phyloP scores from a whole-genome alignment of 2,797 vertebrate genomes.

The Anomalospiza imberbis region DNA sequence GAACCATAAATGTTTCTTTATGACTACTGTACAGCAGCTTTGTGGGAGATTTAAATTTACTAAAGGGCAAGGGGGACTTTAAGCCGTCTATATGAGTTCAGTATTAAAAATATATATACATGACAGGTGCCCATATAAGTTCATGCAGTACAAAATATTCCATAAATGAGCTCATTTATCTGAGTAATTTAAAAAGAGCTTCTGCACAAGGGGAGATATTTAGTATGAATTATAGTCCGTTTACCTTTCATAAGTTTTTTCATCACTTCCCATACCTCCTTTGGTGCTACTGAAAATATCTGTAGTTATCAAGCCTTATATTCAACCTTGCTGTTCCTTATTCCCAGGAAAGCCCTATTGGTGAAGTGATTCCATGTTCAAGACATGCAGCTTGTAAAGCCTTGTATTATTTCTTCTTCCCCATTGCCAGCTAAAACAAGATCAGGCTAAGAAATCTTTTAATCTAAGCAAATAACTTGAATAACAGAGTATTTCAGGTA shows the following conservation, averaged over 20 bases:
- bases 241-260: conserved; percentile 62
- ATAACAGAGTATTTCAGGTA: neutral
- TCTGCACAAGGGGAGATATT: conserved; percentile 61
- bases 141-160: conserved; percentile 61
- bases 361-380: conserved; percentile 10
- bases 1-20: conserved; percentile 77
- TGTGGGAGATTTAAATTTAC: conserved; percentile 69
- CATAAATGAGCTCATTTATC: conserved; percentile 67
- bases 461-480: conserved; percentile 4
- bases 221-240: conserved; percentile 57
- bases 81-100: conserved; percentile 56
- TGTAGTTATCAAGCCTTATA: conserved; percentile 41
- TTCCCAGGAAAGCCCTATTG: conserved; percentile 40
- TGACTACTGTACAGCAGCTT: conserved; percentile 69
- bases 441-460: neutral
- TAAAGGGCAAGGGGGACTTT: conserved; percentile 65
- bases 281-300: conserved; percentile 56
- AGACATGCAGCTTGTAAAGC: neutral
- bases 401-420: neutral
- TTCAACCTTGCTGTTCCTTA: conserved; percentile 50
- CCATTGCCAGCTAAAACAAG: neutral
- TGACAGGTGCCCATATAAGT: conserved; percentile 69
- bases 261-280: conserved; percentile 60
- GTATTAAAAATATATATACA: conserved; percentile 67
- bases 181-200: conserved; percentile 64